Percentiles rank a stretch among this genome's conserved stretches.
phyloP scores from a whole-genome alignment of 2,797 vertebrate genomes.

The Epinephelus awoara region DNA sequence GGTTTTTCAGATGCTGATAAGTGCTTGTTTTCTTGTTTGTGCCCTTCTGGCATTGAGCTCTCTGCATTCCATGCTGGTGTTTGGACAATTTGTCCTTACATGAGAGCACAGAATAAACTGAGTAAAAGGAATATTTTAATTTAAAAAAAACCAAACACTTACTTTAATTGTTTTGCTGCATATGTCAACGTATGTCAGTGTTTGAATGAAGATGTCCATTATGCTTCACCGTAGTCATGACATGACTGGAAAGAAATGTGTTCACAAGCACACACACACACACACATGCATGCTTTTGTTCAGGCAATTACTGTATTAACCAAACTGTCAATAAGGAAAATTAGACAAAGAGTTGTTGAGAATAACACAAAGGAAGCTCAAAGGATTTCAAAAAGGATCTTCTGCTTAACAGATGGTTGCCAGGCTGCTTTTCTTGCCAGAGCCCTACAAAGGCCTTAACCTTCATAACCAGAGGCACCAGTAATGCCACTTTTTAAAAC shows the following conservation, averaged over 20 bases:
- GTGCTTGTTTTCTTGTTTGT: conserved; percentile 78
- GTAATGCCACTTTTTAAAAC: conserved; percentile 30
- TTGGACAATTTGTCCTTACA: conserved; percentile 53
- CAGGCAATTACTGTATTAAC: not conserved
- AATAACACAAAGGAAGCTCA: conserved; percentile 10
- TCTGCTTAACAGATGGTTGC: conserved; percentile 31
- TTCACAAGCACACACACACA: not conserved
- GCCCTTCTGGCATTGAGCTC: conserved; percentile 60
- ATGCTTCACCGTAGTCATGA: conserved; percentile 10
- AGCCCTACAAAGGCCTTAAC: conserved; percentile 5
- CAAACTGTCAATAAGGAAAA: not conserved
- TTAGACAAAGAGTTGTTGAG: not conserved
- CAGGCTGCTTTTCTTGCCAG: conserved; percentile 19
- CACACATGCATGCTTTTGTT: not conserved
- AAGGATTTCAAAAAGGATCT: conserved; percentile 3
- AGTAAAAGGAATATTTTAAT: not conserved
- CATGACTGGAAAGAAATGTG: not conserved
- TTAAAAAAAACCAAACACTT: not conserved
- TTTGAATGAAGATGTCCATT: not conserved
- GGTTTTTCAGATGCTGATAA: conserved; percentile 79
- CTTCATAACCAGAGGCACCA: conserved; percentile 23
- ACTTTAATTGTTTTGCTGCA: conserved; percentile 5
- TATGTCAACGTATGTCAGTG: not conserved
- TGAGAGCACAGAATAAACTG: conserved; percentile 16
- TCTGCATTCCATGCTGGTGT: conserved; percentile 68